These are phyloP conservation scores for Cosmia trapezina DNA, from an alignment of 2,888 invertebrate species.

Conservation along the genomic window DNA sequence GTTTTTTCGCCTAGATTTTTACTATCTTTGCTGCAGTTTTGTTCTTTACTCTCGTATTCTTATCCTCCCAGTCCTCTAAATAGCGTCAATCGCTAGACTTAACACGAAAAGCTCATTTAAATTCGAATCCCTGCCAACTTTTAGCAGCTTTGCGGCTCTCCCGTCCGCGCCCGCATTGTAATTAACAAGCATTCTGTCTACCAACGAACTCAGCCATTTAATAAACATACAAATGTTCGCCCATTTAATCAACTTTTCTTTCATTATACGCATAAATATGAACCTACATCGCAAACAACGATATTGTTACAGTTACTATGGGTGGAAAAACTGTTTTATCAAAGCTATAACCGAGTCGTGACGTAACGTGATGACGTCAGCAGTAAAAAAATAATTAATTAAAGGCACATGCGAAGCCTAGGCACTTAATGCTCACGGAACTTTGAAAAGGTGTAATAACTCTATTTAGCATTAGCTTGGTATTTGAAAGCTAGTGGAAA, in stretches of 20 bases:
- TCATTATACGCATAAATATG: constrained; percentile 13
- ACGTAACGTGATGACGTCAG: constrained; percentile 48
- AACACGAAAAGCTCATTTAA: constrained; percentile 30
- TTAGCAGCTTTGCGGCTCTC: constrained; percentile 9
- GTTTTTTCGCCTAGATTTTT: not conserved
- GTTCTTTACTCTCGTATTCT: not conserved
- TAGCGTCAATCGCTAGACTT: constrained; percentile 8
- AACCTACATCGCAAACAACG: constrained; percentile 28
- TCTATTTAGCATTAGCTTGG: constrained; percentile 36
- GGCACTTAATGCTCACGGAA: constrained; percentile 23
- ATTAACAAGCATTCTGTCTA: constrained; percentile 25
- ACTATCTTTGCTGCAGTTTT: not conserved
- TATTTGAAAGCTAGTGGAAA: constrained; percentile 13
- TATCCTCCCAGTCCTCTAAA: not conserved
- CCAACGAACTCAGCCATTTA: constrained; percentile 8
- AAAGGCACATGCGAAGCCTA: constrained; percentile 16
- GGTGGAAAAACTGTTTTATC: constrained; percentile 27
- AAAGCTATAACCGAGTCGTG: constrained; percentile 29
- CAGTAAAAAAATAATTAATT: constrained; percentile 55
- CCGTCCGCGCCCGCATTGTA: constrained; percentile 28
- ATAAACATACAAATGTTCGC: constrained; percentile 28
- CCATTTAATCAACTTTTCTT: constrained; percentile 34
- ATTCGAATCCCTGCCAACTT: constrained; percentile 26
- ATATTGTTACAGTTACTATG: constrained; percentile 21
- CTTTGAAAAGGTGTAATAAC: constrained; percentile 41